Evolutionary conservation across 2,113 vertebrate genomes (phyloP), one percentile per base, ranked within the genome.

Genomic region (Scomber japonicus): DNA sequence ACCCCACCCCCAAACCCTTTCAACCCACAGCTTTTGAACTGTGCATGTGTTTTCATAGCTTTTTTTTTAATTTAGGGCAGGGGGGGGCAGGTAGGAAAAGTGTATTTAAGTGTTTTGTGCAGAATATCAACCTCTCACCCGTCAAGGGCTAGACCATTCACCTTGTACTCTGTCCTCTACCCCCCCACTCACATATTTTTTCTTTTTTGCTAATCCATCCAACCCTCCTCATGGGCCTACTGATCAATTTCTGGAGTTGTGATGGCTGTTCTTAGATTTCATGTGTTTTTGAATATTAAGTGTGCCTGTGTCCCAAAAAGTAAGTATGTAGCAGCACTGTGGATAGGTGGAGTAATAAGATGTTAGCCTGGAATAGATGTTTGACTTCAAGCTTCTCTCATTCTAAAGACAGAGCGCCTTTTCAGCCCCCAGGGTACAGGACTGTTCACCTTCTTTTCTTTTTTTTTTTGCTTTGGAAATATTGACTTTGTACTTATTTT

Each of bases 301-400:
- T n/a, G 70, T 75, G 73, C 83, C 81, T 80, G 78, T 88, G 73
- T 89, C 82, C 81, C 79, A 66, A 74, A 74, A 83, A 91, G 83
- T 90, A 77, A 46, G 71, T 80, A 87, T 90, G 92, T 91, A 93
- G 92, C 89, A 91, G 88, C 88, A 82, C 88, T 91, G 83, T 86
- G 79, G 62, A 79, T 57, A 82, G 54, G 44, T 60, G 76, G 62
- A 65, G 59, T 83, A 56, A 75, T 63, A 53, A 78, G 62, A 86
- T 2, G 17, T 75, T 77, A 65, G 57, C 69, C 70, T 75, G 79
- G 78, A 78, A 71, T 62, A 78, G 51, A 67, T 78, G 53, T 85
- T 45, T 0, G 65, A 80, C 55, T 60, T 71, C 0, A 2, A 72
- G 24, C 48, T 80, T 81, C 51, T 81, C 59, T 82, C 59, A 51